Evolutionary conservation across 92 coral and sea anemone genomes (phyloP).

Genomic region (Diadumene lineata): DNA sequence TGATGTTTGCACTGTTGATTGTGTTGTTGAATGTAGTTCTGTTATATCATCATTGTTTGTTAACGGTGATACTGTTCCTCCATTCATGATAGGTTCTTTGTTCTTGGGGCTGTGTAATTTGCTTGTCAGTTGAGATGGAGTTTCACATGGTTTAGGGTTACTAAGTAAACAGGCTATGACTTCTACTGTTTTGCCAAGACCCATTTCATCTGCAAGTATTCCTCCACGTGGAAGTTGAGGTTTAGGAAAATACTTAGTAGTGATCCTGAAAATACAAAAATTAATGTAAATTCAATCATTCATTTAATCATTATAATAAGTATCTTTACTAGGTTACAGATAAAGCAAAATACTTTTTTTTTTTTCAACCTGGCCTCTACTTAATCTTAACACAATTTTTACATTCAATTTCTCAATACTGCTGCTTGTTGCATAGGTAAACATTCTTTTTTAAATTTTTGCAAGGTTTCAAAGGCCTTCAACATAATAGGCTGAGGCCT

Average conservation of each 20-base stretch:
- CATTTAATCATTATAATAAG: background rate
- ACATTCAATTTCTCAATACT: too few relatives aligned
- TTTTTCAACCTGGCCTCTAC: background rate
- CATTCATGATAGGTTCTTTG: background rate
- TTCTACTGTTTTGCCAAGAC: slow-evolving; percentile 96
- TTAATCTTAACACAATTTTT: too few relatives aligned
- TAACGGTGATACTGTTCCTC: background rate
- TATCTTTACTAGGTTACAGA: background rate
- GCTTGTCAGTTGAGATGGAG: background rate
- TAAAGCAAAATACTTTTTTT: background rate
- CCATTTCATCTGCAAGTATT: slow-evolving; percentile 98
- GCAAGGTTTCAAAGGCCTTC: too few relatives aligned
- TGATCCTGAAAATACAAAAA: slow-evolving; percentile 29
- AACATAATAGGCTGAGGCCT: too few relatives aligned
- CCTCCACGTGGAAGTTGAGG: slow-evolving; percentile 82
- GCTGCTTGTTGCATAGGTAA: too few relatives aligned
- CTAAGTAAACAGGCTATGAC: slow-evolving; percentile 85
- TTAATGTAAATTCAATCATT: background rate
- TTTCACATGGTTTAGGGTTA: slow-evolving; percentile 37
- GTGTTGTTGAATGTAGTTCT: background rate
- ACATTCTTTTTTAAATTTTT: too few relatives aligned
- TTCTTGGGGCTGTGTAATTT: background rate
- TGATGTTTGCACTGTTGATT: background rate
- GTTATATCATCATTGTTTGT: background rate
- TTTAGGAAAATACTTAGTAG: slow-evolving; percentile 45